Evolutionary conservation across 2,888 invertebrate species (phyloP).

Genomic region (Anthophora plumipes): DNA sequence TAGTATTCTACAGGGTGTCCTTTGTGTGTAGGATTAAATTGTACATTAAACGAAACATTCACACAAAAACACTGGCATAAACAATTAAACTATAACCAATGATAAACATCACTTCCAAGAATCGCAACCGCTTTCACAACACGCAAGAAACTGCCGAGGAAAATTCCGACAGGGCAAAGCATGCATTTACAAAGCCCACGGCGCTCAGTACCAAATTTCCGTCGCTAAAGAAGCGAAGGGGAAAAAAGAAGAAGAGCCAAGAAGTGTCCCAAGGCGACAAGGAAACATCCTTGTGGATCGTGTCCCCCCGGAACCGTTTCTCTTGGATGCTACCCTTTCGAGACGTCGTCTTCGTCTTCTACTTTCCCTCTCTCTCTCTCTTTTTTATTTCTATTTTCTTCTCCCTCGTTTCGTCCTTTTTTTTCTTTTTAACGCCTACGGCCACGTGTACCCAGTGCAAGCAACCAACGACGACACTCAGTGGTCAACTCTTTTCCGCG

Average conservation of each 20-base stretch:
- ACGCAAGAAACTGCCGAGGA: too few relatives aligned
- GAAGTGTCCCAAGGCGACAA: slow-evolving; percentile 29
- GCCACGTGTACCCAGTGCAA: slow-evolving; percentile 45
- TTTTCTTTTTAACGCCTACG: slow-evolving; percentile 24
- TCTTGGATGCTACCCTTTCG: slow-evolving; percentile 19
- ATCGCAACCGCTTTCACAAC: too few relatives aligned
- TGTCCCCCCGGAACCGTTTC: slow-evolving; percentile 15
- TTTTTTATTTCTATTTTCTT: background rate
- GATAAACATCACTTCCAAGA: too few relatives aligned
- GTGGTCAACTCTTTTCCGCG: slow-evolving; percentile 53
- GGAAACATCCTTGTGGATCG: slow-evolving; percentile 30
- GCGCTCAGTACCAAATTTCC: background rate
- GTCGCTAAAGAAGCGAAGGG: background rate
- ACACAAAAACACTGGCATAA: too few relatives aligned
- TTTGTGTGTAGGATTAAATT: too few relatives aligned
- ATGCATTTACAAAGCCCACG: too few relatives aligned
- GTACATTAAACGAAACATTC: too few relatives aligned
- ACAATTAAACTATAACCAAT: too few relatives aligned
- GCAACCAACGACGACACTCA: slow-evolving; percentile 49
- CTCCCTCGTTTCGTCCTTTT: background rate
- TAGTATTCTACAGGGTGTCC: too few relatives aligned
- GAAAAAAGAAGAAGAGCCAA: background rate
- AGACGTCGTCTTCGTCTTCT: background rate
- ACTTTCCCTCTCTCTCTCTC: background rate
- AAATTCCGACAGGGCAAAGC: too few relatives aligned